Base-by-base conservation (phyloP, 1,140 invertebrate genomes). In the Palaemon carinicauda region DNA sequence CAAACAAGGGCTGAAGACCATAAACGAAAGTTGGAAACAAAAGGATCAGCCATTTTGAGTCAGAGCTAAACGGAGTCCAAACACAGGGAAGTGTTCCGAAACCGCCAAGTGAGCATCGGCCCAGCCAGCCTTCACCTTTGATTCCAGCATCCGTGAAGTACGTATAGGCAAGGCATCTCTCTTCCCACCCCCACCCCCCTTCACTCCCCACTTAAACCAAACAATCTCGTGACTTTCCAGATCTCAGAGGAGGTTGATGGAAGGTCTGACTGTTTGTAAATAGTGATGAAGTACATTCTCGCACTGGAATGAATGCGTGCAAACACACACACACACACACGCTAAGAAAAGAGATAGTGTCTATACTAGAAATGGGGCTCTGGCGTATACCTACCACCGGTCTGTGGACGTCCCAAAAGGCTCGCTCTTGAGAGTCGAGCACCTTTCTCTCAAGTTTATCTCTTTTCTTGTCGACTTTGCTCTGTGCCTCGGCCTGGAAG, bases 371-470 rank as follows among this genome's bases (percentile, higher is more conserved):
- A 5, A 5, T 12, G 3, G 33, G 9, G 33, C 5, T 41, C 1
- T 2, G 24, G 50, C 41, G 10, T 15, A 19, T 75, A 91, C 92
- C 93, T 93, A 97, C 96, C 95, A 99, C 98, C 41, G 98, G 99
- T 90, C 98, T 93, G 92, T 99, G 98, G 0, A 99, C 97, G 92
- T 99, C 98, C 99, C 99, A 99, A 91, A 99, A 99, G 0, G 98
- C 98, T 90, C 98, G 93, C 92, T 99, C 99, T 92, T 99, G 99
- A 90, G 97, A 99, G 92, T 99, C 99, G 27, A 99, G 91, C 51
- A 99, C 98, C 92, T 99, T 99, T 73, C 98, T 93, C 92, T 99
- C 99, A 88, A 99, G 91, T 91, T 99, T 99, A 91, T 99, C 98
- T 74, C 98, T 93, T 91, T 99, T 99, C 92, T 99, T 99, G 92